Evolutionary conservation across 2,888 invertebrate genomes (phyloP).

Genomic region (Leptopilina drosophilae): DNA sequence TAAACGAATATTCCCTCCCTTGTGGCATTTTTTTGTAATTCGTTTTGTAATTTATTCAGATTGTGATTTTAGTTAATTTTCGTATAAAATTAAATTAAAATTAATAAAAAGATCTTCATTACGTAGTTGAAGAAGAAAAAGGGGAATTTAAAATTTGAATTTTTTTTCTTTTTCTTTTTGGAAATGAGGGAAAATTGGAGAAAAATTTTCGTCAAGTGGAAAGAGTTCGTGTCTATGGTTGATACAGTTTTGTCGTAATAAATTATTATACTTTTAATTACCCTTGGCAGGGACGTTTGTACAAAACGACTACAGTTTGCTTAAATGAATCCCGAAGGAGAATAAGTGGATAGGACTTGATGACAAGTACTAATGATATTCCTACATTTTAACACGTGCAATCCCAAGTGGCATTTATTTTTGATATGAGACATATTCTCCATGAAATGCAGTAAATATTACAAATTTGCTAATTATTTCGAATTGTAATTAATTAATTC

Average conservation of each 20-base stretch:
- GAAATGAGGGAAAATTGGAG: not conserved
- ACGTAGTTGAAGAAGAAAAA: no score
- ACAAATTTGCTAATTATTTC: no score
- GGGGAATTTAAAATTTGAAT: no score
- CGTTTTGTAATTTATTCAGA: no score
- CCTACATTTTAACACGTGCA: conserved; percentile 8
- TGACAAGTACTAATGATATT: conserved; percentile 11
- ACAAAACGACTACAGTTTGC: conserved; percentile 22
- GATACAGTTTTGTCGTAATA: conserved; percentile 6
- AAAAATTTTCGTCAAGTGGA: not conserved
- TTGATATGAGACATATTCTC: not conserved
- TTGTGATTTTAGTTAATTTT: no score
- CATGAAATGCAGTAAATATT: no score
- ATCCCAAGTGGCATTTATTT: conserved; percentile 1
- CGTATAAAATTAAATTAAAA: no score
- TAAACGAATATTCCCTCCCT: no score
- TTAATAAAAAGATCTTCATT: no score
- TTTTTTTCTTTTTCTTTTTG: not conserved
- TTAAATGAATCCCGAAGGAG: conserved; percentile 39
- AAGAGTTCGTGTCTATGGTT: not conserved
- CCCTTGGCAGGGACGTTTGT: conserved; percentile 26
- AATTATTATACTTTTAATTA: conserved; percentile 36
- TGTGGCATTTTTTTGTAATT: no score
- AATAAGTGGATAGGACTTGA: conserved; percentile 12
- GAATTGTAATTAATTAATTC: no score